Evolutionary conservation across 2,888 invertebrate genomes (phyloP), one percentile per base, ranked within the genome.

Genomic region (Volucella zonaria): DNA sequence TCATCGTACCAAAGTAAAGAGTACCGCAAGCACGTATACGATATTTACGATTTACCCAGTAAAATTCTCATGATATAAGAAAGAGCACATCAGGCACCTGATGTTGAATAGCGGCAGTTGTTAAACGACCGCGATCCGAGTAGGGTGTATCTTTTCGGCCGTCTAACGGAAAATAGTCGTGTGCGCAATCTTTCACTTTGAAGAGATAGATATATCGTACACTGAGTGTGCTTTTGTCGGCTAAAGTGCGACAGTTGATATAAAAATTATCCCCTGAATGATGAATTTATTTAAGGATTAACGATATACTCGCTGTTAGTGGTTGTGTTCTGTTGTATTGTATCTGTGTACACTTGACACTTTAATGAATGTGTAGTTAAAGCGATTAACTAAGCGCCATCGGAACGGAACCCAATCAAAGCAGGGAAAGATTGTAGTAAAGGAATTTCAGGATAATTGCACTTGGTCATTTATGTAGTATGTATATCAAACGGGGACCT

Each of bases 61-160:
- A 1, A 14, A 59, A 42, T 15, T 62, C 81, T 58, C 81, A 64
- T 70, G 70, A 61, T 38, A 74, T 8, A 38, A 10, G 8, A 66
- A 79, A 79, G 82, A 82, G 79, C 62, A 75, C 64, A 40, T 40
- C 68, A 42, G 71, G 78, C 82, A 82, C 82, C 78, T 82, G 82
- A 82, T 74, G 23, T 74, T 45, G 56, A 62, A 79, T 58, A 66
- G 82, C 56, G 82, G 79, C 82, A 83, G 82, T 83, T 75, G 64
- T 66, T 42, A 75, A 83, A 79, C 79, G 74, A 79, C 79, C 79
- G 82, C 74, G 74, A 66, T 66, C 38, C 68, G 68, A 47, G 12
- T 23, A 75, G 74, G 82, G 70, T 83, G 79, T 75, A 18, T 66
- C 47, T 71, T 75, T 18, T 79, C 43, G 68, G 68, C 43, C 42